Percentiles rank a stretch among this genome's conserved stretches.
These are phyloP conservation scores for Sycophila texana DNA, from an alignment of 2,888 invertebrate genomes.

Conservation along the genomic window DNA sequence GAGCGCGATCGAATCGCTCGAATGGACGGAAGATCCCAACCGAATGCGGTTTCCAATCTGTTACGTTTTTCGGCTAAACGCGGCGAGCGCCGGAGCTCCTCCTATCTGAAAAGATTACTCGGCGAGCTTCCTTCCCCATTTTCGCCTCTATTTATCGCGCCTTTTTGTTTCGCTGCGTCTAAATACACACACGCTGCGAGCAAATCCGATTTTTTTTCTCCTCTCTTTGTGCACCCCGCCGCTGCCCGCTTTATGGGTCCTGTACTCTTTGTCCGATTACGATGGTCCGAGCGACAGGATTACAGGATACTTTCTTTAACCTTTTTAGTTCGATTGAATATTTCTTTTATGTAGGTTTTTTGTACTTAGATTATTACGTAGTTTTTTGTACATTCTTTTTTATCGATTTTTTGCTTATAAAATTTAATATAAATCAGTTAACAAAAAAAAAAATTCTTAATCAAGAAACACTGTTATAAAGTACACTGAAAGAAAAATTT, in stretches of 20 bases:
- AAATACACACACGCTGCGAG: not conserved
- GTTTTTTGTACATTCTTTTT: too few species aligned
- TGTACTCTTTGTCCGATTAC: conserved; percentile 8
- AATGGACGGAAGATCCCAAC: conserved; percentile 54
- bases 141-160: conserved; percentile 51
- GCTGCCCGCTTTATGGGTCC: not conserved
- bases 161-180: conserved; percentile 46
- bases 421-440: too few species aligned
- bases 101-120: conserved; percentile 58
- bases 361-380: too few species aligned
- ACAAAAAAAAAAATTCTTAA: too few species aligned
- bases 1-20: not conserved
- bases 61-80: conserved; percentile 69
- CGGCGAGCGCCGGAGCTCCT: conserved; percentile 18
- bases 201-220: conserved; percentile 44
- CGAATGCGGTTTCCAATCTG: conserved; percentile 76
- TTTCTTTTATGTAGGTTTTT: too few species aligned
- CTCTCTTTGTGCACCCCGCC: conserved; percentile 10
- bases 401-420: too few species aligned
- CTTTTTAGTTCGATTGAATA: too few species aligned
- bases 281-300: conserved; percentile 39
- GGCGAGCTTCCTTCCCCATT: conserved; percentile 56
- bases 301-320: not conserved
- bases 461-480: too few species aligned
- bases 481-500: too few species aligned